These are phyloP conservation scores for Tragelaphus scriptus DNA, from an alignment of 2,113 vertebrate genomes.

Conservation along the genomic window DNA sequence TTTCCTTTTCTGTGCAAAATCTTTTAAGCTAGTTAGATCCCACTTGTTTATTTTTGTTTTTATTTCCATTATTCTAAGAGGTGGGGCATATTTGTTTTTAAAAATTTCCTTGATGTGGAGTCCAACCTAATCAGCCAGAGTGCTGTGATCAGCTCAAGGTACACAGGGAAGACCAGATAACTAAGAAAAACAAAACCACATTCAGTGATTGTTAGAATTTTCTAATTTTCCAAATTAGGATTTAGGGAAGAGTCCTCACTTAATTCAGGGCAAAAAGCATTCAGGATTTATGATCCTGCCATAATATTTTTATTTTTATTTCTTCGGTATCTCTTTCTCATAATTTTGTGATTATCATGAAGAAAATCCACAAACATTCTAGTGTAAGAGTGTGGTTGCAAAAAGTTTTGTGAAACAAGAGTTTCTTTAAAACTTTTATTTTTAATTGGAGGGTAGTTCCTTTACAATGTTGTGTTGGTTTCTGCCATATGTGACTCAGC, in stretches of 20 bases:
- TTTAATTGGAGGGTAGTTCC: neutral
- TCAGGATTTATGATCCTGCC: neutral
- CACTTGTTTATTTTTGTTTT: neutral
- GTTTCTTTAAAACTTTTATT: neutral
- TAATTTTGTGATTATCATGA: neutral
- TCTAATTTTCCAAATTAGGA: constrained; percentile 24
- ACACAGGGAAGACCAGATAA: neutral
- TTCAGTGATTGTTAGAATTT: constrained; percentile 32
- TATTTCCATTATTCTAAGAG: neutral
- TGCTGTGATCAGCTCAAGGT: neutral
- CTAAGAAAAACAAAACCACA: constrained; percentile 40
- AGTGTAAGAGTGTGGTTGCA: neutral
- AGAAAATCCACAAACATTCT: neutral
- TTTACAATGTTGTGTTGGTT: neutral
- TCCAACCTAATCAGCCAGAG: neutral
- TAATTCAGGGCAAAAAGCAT: neutral
- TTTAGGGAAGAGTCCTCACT: constrained; percentile 2
- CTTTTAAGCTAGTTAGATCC: neutral
- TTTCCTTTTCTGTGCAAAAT: neutral
- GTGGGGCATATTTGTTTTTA: neutral
- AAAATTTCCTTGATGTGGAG: neutral
- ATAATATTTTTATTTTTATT: neutral
- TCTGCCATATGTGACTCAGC: neutral
- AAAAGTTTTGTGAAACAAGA: neutral
- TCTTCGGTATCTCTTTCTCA: neutral